These are phyloP conservation scores for Coturnix japonica DNA, from an alignment of 2,113 vertebrate species.

Conservation along the genomic window DNA sequence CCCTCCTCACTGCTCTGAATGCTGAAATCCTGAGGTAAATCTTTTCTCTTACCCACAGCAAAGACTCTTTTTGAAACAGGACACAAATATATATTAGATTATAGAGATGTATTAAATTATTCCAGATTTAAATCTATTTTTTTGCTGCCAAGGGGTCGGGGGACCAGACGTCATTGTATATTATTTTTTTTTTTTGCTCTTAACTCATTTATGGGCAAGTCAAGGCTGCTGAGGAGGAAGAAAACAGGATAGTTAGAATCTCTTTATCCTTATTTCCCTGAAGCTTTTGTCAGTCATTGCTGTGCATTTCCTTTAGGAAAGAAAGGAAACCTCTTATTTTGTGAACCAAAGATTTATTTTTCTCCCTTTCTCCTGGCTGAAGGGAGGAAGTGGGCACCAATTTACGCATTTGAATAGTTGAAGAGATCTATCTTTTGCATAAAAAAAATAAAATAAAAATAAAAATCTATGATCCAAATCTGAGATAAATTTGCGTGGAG, in stretches of 20 bases:
- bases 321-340: slow-evolving; percentile 84
- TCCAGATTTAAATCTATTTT: slow-evolving; percentile 81
- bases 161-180: slow-evolving; percentile 86
- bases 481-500: slow-evolving; percentile 63
- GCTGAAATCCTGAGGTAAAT: slow-evolving; percentile 71
- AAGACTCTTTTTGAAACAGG: slow-evolving; percentile 73
- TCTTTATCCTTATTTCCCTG: slow-evolving; percentile 49
- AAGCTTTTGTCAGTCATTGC: slow-evolving; percentile 75
- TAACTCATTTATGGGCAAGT: slow-evolving; percentile 87
- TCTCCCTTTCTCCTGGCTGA: slow-evolving; percentile 71
- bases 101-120: slow-evolving; percentile 87
- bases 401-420: slow-evolving; percentile 70
- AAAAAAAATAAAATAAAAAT: slow-evolving; percentile 59
- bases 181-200: slow-evolving; percentile 72
- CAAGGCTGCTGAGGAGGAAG: slow-evolving; percentile 82
- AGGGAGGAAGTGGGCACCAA: slow-evolving; percentile 73
- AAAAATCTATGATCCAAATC: slow-evolving; percentile 71
- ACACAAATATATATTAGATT: slow-evolving; percentile 82
- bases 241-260: slow-evolving; percentile 79
- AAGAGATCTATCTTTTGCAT: slow-evolving; percentile 63
- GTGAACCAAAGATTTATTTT: slow-evolving; percentile 87
- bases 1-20: slow-evolving; percentile 55
- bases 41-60: slow-evolving; percentile 64
- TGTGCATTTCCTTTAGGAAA: slow-evolving; percentile 78
- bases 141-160: slow-evolving; percentile 80